phyloP scores from a whole-genome alignment of 2,113 vertebrate genomes.

The Phyllopteryx taeniolatus region DNA sequence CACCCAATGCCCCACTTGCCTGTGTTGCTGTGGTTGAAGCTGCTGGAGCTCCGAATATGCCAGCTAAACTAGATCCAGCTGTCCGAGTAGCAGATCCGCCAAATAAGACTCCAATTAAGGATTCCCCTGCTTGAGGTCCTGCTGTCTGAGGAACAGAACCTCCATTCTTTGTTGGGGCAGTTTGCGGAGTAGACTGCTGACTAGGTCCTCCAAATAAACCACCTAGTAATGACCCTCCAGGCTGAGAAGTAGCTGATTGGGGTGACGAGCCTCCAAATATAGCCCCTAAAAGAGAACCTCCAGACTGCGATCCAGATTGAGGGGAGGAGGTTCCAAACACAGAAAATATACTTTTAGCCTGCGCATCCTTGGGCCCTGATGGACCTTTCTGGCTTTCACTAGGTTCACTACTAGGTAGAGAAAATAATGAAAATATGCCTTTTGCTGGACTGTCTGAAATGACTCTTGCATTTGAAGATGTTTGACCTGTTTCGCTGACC shows the following conservation, averaged over 20 bases:
- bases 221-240: conserved; percentile 56
- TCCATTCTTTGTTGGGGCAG: conserved; percentile 29
- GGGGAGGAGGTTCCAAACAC: conserved; percentile 46
- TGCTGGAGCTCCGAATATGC: conserved; percentile 52
- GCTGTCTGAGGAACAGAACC: conserved; percentile 33
- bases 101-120: conserved; percentile 65
- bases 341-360: conserved; percentile 58
- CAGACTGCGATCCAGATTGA: conserved; percentile 63
- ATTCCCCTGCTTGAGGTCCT: conserved; percentile 38
- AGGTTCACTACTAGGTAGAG: conserved; percentile 40
- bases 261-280: conserved; percentile 78
- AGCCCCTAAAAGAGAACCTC: conserved; percentile 75
- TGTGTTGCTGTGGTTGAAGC: conserved; percentile 32
- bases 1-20: conserved; percentile 30
- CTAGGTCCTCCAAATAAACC: conserved; percentile 60
- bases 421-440: conserved; percentile 80
- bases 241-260: conserved; percentile 49
- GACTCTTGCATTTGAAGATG: conserved; percentile 25
- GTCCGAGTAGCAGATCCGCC: conserved; percentile 51
- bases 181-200: conserved; percentile 35
- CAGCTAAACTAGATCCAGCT: conserved; percentile 52
- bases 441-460: conserved; percentile 50
- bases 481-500: conserved; percentile 37
- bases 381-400: conserved; percentile 12
- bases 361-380: conserved; percentile 35